These are phyloP conservation scores for Keiferia lycopersicella DNA, from an alignment of 2,888 invertebrate species.

Conservation along the genomic window DNA sequence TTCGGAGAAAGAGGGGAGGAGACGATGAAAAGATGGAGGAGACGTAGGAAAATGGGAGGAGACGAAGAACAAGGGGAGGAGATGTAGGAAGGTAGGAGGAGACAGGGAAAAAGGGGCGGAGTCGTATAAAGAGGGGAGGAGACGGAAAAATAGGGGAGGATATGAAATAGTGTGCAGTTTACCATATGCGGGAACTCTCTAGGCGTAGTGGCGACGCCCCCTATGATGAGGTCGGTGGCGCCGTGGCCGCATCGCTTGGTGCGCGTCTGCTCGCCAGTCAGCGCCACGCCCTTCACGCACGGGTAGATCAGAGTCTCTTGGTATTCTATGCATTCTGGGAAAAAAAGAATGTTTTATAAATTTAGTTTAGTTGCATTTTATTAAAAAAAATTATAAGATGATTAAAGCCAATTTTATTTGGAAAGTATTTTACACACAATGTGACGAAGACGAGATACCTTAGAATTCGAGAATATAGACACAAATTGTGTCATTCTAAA, in stretches of 20 bases:
- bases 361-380: neutral
- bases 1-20: no score
- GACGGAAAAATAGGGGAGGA: neutral
- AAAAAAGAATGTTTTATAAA: neutral
- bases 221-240: slow-evolving; percentile 41
- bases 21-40: no score
- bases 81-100: no score
- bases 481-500: no score
- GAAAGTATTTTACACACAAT: no score
- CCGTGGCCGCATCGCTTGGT: slow-evolving; percentile 43
- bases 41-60: no score
- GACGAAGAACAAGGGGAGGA: no score
- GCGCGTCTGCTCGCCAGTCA: slow-evolving; percentile 34
- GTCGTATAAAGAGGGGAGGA: no score
- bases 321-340: slow-evolving; percentile 55
- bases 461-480: no score
- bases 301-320: slow-evolving; percentile 49
- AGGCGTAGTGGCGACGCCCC: slow-evolving; percentile 39
- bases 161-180: slow-evolving; percentile 17
- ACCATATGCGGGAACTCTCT: slow-evolving; percentile 56
- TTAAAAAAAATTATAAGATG: neutral
- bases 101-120: no score
- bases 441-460: no score
- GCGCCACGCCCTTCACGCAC: slow-evolving; percentile 39
- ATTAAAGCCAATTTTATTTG: no score